These are phyloP conservation scores for Urocyon cinereoargenteus DNA, from an alignment of 2,797 vertebrate genomes.

Conservation along the genomic window DNA sequence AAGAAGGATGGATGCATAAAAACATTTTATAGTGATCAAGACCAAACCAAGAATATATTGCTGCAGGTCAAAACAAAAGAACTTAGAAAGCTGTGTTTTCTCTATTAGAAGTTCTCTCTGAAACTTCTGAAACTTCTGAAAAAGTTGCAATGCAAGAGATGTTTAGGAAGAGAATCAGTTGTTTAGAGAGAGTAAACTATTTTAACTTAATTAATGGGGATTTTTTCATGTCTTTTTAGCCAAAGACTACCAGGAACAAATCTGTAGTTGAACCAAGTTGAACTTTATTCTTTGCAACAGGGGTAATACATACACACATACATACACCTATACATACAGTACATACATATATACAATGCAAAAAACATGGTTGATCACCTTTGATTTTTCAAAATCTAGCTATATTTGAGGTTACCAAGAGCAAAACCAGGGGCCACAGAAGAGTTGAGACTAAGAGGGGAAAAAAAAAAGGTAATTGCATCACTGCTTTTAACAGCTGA, in stretches of 20 bases:
- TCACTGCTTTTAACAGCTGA: background rate
- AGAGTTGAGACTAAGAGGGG: background rate
- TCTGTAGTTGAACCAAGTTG: background rate
- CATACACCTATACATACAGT: no score
- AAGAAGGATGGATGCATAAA: background rate
- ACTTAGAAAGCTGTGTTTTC: background rate
- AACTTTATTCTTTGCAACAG: background rate
- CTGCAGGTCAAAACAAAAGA: background rate
- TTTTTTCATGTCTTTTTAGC: background rate
- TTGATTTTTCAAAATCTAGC: background rate
- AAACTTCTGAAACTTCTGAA: no score
- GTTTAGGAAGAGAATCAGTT: background rate
- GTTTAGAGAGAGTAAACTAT: background rate
- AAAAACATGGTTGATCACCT: background rate
- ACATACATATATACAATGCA: background rate
- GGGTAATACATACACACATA: background rate
- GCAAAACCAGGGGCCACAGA: background rate
- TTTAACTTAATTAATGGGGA: background rate
- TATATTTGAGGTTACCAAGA: background rate
- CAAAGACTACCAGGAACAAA: background rate
- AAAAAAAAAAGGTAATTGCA: background rate
- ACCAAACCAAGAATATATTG: background rate
- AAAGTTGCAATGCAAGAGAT: background rate
- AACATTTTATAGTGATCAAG: background rate
- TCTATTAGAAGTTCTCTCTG: background rate